Evolutionary conservation across 2,113 vertebrate species (phyloP).

Genomic region (cattle (Bos taurus)): DNA sequence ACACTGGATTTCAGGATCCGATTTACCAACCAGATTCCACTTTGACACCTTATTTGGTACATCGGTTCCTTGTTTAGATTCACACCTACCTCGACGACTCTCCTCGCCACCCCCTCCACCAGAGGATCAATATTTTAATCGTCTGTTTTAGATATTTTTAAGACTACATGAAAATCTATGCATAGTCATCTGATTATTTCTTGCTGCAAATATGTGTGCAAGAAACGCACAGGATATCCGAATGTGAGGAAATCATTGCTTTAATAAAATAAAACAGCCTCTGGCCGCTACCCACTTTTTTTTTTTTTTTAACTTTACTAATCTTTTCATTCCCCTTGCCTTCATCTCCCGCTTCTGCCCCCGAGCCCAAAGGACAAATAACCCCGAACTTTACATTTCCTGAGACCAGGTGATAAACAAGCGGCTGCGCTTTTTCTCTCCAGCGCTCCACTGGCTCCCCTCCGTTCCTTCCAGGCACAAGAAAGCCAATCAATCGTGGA

Average conservation of each 20-base stretch:
- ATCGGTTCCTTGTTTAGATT: background rate
- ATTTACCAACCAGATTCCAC: background rate
- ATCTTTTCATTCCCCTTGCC: background rate
- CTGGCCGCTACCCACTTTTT: background rate
- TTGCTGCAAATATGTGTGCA: background rate
- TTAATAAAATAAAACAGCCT: background rate
- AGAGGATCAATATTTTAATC: background rate
- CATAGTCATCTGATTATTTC: background rate
- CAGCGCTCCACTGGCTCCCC: background rate
- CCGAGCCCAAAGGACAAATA: background rate
- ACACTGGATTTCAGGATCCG: background rate
- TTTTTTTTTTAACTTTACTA: background rate
- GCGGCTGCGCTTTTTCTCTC: background rate
- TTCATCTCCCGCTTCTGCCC: background rate
- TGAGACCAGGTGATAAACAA: background rate
- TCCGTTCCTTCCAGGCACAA: background rate
- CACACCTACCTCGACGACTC: background rate
- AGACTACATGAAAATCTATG: background rate
- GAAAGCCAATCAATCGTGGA: slow-evolving; percentile 19
- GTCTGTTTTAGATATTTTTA: background rate
- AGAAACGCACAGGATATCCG: background rate
- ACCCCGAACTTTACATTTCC: slow-evolving; percentile 4
- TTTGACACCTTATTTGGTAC: background rate
- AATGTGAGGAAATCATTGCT: background rate
- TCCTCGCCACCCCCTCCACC: background rate